Percentiles rank a stretch among this genome's conserved stretches.
phyloP scores from a whole-genome alignment of 2,797 vertebrate genomes.

The Microtus californicus region DNA sequence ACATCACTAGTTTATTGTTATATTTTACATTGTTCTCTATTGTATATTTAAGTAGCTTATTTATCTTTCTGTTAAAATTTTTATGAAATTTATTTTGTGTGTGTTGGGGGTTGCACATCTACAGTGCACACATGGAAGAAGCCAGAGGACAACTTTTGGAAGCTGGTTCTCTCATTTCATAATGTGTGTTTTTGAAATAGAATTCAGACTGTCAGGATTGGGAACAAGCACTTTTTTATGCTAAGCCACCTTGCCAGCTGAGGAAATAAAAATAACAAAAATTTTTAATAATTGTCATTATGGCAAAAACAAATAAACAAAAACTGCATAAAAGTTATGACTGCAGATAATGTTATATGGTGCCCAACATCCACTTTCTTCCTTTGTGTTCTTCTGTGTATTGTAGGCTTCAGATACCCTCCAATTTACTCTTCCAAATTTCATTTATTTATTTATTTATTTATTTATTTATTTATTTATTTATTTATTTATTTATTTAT shows the following conservation, averaged over 20 bases:
- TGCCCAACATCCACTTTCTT: background rate
- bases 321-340: background rate
- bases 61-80: background rate
- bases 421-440: background rate
- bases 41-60: background rate
- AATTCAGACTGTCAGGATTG: background rate
- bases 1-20: conserved; percentile 18
- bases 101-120: background rate
- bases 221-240: background rate
- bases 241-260: background rate
- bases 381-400: background rate
- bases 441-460: background rate
- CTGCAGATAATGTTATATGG: background rate
- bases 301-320: background rate
- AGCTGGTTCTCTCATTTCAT: background rate
- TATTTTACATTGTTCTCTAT: conserved; percentile 24
- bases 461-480: no score
- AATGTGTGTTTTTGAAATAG: background rate
- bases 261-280: conserved; percentile 26
- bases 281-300: background rate
- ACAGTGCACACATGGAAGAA: background rate
- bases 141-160: background rate
- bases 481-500: no score
- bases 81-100: background rate
- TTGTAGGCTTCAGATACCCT: background rate